These are phyloP conservation scores for Helarctos malayanus DNA, from an alignment of 2,797 vertebrate species.

Conservation along the genomic window DNA sequence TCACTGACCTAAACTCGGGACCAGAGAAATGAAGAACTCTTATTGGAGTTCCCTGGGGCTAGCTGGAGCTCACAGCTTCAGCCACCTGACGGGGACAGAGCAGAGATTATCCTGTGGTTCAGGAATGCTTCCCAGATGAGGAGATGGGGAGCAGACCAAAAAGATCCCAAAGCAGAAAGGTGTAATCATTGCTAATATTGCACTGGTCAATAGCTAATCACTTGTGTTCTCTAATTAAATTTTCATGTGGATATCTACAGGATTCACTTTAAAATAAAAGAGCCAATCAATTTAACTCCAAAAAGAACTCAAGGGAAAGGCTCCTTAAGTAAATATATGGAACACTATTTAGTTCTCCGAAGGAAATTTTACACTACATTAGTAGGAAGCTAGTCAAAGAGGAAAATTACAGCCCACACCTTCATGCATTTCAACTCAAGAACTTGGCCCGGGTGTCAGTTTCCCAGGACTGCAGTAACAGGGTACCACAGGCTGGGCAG, in stretches of 20 bases:
- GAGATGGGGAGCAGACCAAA: not conserved
- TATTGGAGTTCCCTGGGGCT: fast-evolving
- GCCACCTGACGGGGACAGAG: fast-evolving
- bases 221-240: not conserved
- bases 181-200: not conserved
- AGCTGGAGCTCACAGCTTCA: not conserved
- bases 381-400: not conserved
- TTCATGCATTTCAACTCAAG: not conserved
- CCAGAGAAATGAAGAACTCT: not conserved
- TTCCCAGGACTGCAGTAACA: no score
- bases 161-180: not conserved
- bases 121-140: not conserved
- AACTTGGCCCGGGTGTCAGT: not conserved
- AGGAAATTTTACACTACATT: not conserved
- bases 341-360: not conserved
- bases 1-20: not conserved
- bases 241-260: not conserved
- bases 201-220: not conserved
- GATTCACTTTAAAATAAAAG: slow-evolving; percentile 5
- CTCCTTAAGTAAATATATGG: not conserved
- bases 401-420: not conserved
- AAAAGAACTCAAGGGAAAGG: not conserved
- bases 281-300: not conserved
- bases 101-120: not conserved
- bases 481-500: fast-evolving